A percentile compares a stretch with the other conserved stretches of the same genome.
phyloP scores from a whole-genome alignment of 2,888 invertebrate species.

The Oscheius sp. region DNA sequence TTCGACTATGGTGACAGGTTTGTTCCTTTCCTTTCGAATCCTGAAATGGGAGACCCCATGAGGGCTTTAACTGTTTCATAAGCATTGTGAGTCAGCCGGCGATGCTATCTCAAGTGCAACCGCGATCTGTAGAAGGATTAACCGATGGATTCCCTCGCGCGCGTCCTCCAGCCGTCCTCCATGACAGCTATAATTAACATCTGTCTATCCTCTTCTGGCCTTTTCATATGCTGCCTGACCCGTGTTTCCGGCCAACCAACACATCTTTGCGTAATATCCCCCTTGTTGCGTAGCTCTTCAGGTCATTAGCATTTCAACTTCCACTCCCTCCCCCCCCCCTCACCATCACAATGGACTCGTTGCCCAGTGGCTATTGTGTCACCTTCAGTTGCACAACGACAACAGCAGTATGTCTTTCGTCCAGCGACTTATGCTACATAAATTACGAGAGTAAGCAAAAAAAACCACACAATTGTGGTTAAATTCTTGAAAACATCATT shows the following conservation, averaged over 20 bases:
- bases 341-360: background rate
- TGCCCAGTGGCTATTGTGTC: slow-evolving; percentile 24
- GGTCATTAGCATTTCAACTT: background rate
- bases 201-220: slow-evolving; percentile 16
- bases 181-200: slow-evolving; percentile 24
- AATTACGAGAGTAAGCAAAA: slow-evolving; percentile 17
- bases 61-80: slow-evolving; percentile 21
- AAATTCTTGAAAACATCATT: too few species aligned
- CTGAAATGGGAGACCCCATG: background rate
- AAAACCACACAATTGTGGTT: too few species aligned
- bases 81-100: slow-evolving; percentile 26
- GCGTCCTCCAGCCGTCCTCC: slow-evolving; percentile 6
- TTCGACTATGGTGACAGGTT: slow-evolving; percentile 31
- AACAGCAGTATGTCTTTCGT: slow-evolving; percentile 30
- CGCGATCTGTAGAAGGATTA: slow-evolving; percentile 27
- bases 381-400: too few species aligned
- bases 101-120: slow-evolving; percentile 26
- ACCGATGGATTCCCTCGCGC: background rate
- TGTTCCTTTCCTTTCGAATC: background rate
- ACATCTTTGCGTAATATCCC: too few species aligned
- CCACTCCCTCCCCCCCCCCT: background rate
- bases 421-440: slow-evolving; percentile 21
- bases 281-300: background rate
- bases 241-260: slow-evolving; percentile 9
- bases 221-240: slow-evolving; percentile 26